Conservation (phyloP, 30 jellyfish, hydroid and myxozoan species). For the Turritopsis dohrnii region DNA sequence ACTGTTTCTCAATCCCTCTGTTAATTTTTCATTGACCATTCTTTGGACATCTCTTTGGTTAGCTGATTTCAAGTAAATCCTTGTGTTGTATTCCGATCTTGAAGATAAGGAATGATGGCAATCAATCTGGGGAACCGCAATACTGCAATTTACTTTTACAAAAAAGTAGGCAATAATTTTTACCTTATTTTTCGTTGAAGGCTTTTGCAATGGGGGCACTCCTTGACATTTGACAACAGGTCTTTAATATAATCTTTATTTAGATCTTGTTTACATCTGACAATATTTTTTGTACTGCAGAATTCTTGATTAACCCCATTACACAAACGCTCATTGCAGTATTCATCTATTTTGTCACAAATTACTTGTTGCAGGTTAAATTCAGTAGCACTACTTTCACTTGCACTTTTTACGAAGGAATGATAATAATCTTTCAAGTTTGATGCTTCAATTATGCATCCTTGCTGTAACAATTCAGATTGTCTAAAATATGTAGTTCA, state of each 20-base stretch:
- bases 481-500: slow-evolving; percentile 41
- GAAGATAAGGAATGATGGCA: background rate
- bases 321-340: slow-evolving; percentile 10
- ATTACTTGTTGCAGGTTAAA: slow-evolving; percentile 40
- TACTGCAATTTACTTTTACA: background rate
- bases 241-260: slow-evolving; percentile 43
- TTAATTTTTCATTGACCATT: slow-evolving; percentile 12
- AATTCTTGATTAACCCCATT: slow-evolving; percentile 3
- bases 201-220: slow-evolving; percentile 72
- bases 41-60: slow-evolving; percentile 37
- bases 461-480: slow-evolving; percentile 55
- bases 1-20: background rate
- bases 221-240: slow-evolving; percentile 39
- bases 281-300: slow-evolving; percentile 49
- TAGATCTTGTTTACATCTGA: slow-evolving; percentile 49
- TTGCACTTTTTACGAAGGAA: slow-evolving; percentile 38
- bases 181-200: slow-evolving; percentile 53
- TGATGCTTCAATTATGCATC: slow-evolving; percentile 44
- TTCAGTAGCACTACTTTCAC: slow-evolving; percentile 27
- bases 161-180: background rate
- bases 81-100: slow-evolving; percentile 69
- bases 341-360: slow-evolving; percentile 41
- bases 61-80: slow-evolving; percentile 59
- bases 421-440: slow-evolving; percentile 49
- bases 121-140: background rate